These are phyloP conservation scores for Eilema griseolum DNA, from an alignment of 2,888 invertebrate genomes.

Conservation along the genomic window DNA sequence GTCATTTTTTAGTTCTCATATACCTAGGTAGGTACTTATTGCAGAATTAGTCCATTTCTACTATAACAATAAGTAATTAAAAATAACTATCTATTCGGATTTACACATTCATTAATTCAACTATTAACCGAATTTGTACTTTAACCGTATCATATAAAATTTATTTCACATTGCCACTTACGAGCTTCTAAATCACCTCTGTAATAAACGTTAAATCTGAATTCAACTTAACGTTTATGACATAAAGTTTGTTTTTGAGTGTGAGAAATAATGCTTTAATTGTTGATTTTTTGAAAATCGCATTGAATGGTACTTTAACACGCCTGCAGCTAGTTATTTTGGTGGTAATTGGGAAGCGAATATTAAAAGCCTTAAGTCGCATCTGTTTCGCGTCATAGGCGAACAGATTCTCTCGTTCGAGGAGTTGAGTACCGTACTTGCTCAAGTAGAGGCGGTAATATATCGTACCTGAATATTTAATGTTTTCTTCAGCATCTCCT, in stretches of 20 bases:
- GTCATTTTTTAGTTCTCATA: slow-evolving; percentile 39
- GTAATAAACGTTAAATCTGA: not conserved
- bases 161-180: not conserved
- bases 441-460: too few species aligned
- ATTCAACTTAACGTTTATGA: fast-evolving
- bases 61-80: slow-evolving; percentile 36
- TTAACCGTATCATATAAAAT: not conserved
- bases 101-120: not conserved
- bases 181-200: not conserved
- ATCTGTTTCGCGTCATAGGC: too few species aligned
- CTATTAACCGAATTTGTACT: slow-evolving; percentile 17
- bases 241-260: slow-evolving; percentile 3
- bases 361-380: too few species aligned
- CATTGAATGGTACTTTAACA: too few species aligned
- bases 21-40: slow-evolving; percentile 23
- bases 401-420: too few species aligned
- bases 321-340: too few species aligned
- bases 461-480: slow-evolving; percentile 64
- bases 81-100: slow-evolving; percentile 52
- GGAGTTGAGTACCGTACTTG: too few species aligned
- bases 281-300: slow-evolving; percentile 35
- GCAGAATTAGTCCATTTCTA: slow-evolving; percentile 26
- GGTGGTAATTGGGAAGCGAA: too few species aligned
- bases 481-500: slow-evolving; percentile 60
- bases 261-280: slow-evolving; percentile 17